A percentile compares a stretch with the other conserved stretches of the same genome.
Evolutionary conservation across 2,113 vertebrate genomes (phyloP).

Genomic region (Pungitius pungitius): DNA sequence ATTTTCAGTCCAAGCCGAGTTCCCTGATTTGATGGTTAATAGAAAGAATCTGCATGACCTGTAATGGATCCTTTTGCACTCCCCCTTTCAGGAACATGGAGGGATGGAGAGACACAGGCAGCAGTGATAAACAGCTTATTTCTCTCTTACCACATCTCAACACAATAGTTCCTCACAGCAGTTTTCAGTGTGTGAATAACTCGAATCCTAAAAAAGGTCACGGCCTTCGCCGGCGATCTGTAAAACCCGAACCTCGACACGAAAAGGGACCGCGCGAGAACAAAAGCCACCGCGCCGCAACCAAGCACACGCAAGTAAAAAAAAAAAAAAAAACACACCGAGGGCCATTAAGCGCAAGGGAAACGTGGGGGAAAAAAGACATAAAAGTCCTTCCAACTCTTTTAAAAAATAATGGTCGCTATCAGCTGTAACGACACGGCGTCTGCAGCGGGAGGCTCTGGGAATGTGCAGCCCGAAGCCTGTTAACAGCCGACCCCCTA

Average conservation of each 20-base stretch:
- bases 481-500: constrained; percentile 79
- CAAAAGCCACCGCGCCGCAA: constrained; percentile 10
- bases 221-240: constrained; percentile 10
- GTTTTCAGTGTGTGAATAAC: not conserved
- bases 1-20: constrained; percentile 30
- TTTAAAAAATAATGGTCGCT: constrained; percentile 75
- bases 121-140: not conserved
- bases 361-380: constrained; percentile 64
- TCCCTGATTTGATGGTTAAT: constrained; percentile 40
- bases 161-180: not conserved
- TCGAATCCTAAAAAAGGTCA: constrained; percentile 10
- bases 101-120: constrained; percentile 22
- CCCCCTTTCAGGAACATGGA: constrained; percentile 31
- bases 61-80: constrained; percentile 28
- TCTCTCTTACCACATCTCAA: not conserved
- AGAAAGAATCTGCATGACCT: constrained; percentile 29
- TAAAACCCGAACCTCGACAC: constrained; percentile 26
- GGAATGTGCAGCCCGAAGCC: constrained; percentile 82
- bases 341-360: constrained; percentile 55
- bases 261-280: not conserved
- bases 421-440: constrained; percentile 81
- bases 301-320: too few relatives aligned
- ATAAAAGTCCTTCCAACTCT: constrained; percentile 72
- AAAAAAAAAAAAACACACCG: constrained; percentile 48
- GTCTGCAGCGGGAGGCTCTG: constrained; percentile 63